Evolutionary conservation across 2,113 vertebrate species (phyloP), one percentile per base, ranked within the genome.

Genomic region (Rhinichthys klamathensis): DNA sequence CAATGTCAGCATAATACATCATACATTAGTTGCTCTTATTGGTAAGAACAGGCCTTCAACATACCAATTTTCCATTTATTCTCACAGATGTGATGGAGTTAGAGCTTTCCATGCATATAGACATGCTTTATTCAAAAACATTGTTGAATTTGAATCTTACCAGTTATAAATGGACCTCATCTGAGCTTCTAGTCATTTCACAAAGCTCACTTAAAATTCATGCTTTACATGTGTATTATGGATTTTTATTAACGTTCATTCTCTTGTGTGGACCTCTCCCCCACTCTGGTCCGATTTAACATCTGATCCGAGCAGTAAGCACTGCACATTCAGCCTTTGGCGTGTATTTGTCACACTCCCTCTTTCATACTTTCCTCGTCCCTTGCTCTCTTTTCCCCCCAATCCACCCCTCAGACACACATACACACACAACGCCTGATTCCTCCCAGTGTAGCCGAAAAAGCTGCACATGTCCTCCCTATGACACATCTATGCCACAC

Each of bases 1-100:
- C 80, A 82, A 82, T 82, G 61, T 82, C 80, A 82, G 25, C 44
- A 35, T 10, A 54, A 81, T 51, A 32, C 79, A 51, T 67, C 61
- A 67, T 32, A 32, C 61, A 32, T 35, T 82, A 35, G 60, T 49
- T 38, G 4, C 27, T 49, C 25, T 49, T 69, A n/a, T 82, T 82
- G 80, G 16, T 16, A n/a, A 16, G n/a, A 69, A 82, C 25, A 69
- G 44, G 6, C 15, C 61, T 67, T 67, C 32, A 67, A 23, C 58
- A 49, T 49, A 30, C 16, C 27, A 51, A 7, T 54, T 63, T 35
- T 18, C 56, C n/a, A 44, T 82, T 54, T 35, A 82, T 35, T 54
- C 27, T 51, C 44, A 69, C 41, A 44, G 38, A 61, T 21, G 1
- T 46, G 9, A 56, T 74, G 23, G 32, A 65, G 38, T 46, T 65